These are phyloP conservation scores for Gila robusta DNA, from an alignment of 2,797 vertebrate genomes.

Conservation along the genomic window DNA sequence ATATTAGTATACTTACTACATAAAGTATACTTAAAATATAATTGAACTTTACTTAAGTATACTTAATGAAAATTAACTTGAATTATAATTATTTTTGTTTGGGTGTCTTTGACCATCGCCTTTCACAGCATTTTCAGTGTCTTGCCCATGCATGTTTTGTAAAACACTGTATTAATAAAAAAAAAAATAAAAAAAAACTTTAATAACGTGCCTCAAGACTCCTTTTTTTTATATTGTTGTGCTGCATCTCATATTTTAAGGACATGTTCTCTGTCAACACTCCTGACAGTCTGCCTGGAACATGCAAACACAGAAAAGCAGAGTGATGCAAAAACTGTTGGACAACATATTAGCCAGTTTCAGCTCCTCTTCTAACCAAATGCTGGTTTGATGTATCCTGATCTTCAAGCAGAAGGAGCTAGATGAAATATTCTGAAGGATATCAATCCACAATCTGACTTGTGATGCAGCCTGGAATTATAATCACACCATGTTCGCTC, in stretches of 20 bases:
- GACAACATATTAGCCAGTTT: not conserved
- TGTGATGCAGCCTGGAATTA: not conserved
- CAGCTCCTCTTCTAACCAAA: constrained; percentile 4
- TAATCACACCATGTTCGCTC: not conserved
- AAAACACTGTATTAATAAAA: not conserved
- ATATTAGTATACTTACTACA: not conserved
- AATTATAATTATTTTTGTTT: not conserved
- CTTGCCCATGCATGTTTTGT: not conserved
- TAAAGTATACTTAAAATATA: not conserved
- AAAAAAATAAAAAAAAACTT: not conserved
- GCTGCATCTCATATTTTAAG: not conserved
- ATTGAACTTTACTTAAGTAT: not conserved
- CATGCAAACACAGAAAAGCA: not conserved
- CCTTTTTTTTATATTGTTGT: not conserved
- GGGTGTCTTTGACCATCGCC: not conserved
- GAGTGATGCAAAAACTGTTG: not conserved
- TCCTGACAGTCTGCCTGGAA: not conserved
- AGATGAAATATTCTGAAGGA: not conserved
- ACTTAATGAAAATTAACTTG: not conserved
- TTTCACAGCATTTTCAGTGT: not conserved
- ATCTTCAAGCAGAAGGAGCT: not conserved
- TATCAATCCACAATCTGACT: not conserved
- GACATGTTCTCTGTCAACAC: not conserved
- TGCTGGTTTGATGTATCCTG: not conserved
- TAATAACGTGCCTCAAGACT: not conserved